These are phyloP conservation scores for Cinara cedri DNA, from an alignment of 2,888 invertebrate species.

Conservation along the genomic window DNA sequence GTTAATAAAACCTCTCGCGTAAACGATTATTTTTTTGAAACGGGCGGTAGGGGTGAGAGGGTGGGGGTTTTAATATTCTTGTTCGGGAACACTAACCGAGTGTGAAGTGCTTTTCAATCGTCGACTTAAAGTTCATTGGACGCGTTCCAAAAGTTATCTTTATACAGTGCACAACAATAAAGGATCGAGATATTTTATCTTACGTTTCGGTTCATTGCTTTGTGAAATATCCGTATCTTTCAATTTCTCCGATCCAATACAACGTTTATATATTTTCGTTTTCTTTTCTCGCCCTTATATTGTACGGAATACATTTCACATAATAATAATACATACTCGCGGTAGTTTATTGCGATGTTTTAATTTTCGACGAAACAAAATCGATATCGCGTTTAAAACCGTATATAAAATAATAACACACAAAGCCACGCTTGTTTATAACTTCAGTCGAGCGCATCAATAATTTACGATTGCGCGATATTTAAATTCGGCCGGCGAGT, in stretches of 20 bases:
- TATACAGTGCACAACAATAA: slow-evolving; percentile 12
- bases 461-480: too few relatives aligned
- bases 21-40: not conserved
- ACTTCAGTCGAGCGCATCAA: too few relatives aligned
- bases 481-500: too few relatives aligned
- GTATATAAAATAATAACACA: too few relatives aligned
- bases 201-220: slow-evolving; percentile 50
- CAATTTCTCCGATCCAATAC: slow-evolving; percentile 17
- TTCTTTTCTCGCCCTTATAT: not conserved
- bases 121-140: slow-evolving; percentile 45
- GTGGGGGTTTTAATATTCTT: slow-evolving; percentile 25
- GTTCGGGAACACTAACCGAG: slow-evolving; percentile 28
- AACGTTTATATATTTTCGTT: slow-evolving; percentile 15
- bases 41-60: not conserved
- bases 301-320: too few relatives aligned
- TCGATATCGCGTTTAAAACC: too few relatives aligned
- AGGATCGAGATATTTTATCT: slow-evolving; percentile 52
- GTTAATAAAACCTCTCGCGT: slow-evolving; percentile 20
- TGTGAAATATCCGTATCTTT: slow-evolving; percentile 36
- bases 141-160: slow-evolving; percentile 44
- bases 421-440: too few relatives aligned
- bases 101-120: slow-evolving; percentile 47
- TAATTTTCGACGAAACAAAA: not conserved
- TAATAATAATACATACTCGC: too few relatives aligned
- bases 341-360: too few relatives aligned